Evolutionary conservation across 2,797 vertebrate species (phyloP), one percentile per base, ranked within the genome.

Genomic region (Platyrinchus mystaceus): DNA sequence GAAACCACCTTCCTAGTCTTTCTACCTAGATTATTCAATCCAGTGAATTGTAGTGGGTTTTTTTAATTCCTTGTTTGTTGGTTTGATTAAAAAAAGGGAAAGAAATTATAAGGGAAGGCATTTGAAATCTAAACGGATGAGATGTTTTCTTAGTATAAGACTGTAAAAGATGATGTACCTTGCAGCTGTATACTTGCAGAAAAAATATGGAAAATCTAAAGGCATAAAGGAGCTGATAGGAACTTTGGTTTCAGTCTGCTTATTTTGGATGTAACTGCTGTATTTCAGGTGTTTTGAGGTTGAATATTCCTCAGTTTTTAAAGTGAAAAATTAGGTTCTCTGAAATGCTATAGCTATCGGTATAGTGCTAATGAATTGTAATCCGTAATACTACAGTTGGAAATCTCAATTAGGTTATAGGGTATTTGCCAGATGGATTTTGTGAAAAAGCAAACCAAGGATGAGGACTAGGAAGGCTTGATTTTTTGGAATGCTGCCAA

Each of bases 341-440:
- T 95, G 77, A 80, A 90, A 37, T 93, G 14, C 24, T 93, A 6
- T 90, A 66, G 86, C 62, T 91, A 84, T 71, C 84, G 58, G 47
- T 84, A 62, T 63, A 44, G 89, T 78, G 86, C 69, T 84, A 91
- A 73, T 94, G 78, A 94, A 87, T 91, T 79, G 50, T 83, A 80
- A 90, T 82, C 79, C 79, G 27, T 74, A 66, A 91, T 89, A 80
- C 60, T 92, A 76, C 20, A 76, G 16, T 41, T 95, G 59, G 77
- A 96, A 97, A 88, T 90, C 36, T 95, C 58, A 60, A 0, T 89
- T 86, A 88, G 34, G 50, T 68, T 80, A 62, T 37, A 91, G 13
- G 15, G 30, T 94, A 73, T 89, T 75, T 47, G 46, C 30, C 18
- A 90, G 71, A 41, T 41, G 37, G 63, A 67, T 91, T 91, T 79